A percentile compares a stretch with the other conserved stretches of the same genome.
Conservation (phyloP, 2,113 vertebrate species). For the Corydoras sp. region DNA sequence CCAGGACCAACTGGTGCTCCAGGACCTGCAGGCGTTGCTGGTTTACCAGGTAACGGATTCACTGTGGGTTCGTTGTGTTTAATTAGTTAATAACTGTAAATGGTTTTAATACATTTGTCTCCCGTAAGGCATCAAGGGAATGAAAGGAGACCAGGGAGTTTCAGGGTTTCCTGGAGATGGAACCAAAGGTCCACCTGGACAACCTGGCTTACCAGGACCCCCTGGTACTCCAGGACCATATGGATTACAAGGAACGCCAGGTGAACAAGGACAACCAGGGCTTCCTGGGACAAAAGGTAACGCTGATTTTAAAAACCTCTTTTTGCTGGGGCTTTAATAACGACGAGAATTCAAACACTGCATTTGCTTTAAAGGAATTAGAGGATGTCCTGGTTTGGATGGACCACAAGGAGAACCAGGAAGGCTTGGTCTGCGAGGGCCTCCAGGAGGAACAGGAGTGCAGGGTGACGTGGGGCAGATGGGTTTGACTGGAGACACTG, state of each 20-base stretch:
- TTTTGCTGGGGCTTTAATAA: no score
- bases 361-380: conserved; percentile 11
- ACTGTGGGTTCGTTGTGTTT: background rate
- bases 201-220: conserved; percentile 43
- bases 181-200: conserved; percentile 43
- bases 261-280: conserved; percentile 49
- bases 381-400: background rate
- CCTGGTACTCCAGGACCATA: conserved; percentile 43
- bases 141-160: conserved; percentile 50
- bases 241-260: conserved; percentile 44
- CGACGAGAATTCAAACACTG: background rate
- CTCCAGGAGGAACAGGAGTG: conserved; percentile 12
- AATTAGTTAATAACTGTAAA: background rate
- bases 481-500: background rate
- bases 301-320: background rate
- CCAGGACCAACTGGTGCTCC: conserved; percentile 47
- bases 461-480: background rate
- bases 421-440: conserved; percentile 29
- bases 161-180: conserved; percentile 47
- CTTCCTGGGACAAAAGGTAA: conserved; percentile 52
- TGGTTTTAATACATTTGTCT: background rate
- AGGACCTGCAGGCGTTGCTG: conserved; percentile 46
- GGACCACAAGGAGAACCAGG: conserved; percentile 31
- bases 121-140: conserved; percentile 43
- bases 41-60: conserved; percentile 26